Conservation (phyloP, 1,140 invertebrate species). For the Hydropsyche tenuis region DNA sequence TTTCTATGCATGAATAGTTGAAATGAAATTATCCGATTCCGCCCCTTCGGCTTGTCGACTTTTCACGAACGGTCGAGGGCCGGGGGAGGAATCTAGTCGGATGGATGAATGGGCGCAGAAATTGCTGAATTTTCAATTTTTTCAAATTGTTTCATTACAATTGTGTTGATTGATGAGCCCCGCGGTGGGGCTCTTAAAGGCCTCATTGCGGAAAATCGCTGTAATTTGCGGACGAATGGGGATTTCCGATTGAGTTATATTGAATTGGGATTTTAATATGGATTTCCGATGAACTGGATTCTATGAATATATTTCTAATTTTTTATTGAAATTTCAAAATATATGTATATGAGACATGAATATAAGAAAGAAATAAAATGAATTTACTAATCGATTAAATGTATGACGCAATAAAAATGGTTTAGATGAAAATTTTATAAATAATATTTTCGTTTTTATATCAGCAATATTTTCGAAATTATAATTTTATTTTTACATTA, state of each 20-base stretch:
- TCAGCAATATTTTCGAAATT: too few relatives aligned
- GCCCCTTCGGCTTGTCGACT: not conserved
- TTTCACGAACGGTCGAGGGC: not conserved
- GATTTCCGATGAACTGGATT: too few relatives aligned
- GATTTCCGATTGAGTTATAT: not conserved
- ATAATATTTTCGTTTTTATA: too few relatives aligned
- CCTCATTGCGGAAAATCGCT: constrained; percentile 25
- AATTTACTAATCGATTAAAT: too few relatives aligned
- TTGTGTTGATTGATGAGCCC: constrained; percentile 27
- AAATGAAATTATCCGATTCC: constrained; percentile 47
- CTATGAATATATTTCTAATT: too few relatives aligned
- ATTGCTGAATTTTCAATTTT: constrained; percentile 51
- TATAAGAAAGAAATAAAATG: too few relatives aligned
- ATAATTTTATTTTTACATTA: too few relatives aligned
- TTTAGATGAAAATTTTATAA: too few relatives aligned
- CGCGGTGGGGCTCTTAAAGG: not conserved
- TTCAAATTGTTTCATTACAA: constrained; percentile 49
- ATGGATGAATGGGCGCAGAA: constrained; percentile 45
- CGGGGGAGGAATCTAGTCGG: constrained; percentile 7
- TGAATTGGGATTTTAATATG: too few relatives aligned
- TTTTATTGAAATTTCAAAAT: too few relatives aligned
- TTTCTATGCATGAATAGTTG: constrained; percentile 47
- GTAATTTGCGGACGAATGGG: constrained; percentile 10
- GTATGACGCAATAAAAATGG: too few relatives aligned
- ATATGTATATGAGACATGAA: too few relatives aligned